Evolutionary conservation across 2,113 vertebrate species (phyloP).

Genomic region (Peromyscus leucopus): DNA sequence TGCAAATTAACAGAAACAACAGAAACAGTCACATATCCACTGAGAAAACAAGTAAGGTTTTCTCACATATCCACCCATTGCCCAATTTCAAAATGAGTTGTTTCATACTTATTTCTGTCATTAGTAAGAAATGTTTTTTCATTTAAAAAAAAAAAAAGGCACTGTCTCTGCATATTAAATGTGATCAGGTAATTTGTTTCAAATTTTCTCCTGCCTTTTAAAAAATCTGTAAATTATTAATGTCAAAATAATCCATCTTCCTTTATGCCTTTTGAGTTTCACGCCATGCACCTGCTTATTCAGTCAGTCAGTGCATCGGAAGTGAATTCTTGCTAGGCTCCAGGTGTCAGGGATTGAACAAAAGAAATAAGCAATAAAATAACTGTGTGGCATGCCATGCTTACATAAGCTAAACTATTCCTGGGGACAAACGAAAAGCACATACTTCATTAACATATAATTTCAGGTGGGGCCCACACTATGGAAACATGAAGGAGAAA

Average conservation of each 20-base stretch:
- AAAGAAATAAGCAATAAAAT: background rate
- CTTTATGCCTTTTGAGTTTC: conserved; percentile 17
- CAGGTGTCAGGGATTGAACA: background rate
- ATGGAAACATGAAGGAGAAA: background rate
- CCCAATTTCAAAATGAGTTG: conserved; percentile 36
- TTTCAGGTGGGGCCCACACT: too few species aligned
- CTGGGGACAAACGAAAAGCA: background rate
- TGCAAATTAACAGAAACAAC: conserved; percentile 17
- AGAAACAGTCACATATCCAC: conserved; percentile 1
- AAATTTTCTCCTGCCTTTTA: conserved; percentile 30
- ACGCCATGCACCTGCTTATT: background rate
- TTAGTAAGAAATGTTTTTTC: background rate
- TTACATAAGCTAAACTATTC: background rate
- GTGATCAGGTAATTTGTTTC: background rate
- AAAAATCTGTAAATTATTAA: conserved; percentile 15
- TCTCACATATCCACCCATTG: background rate
- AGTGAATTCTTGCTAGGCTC: background rate
- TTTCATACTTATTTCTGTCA: conserved; percentile 18
- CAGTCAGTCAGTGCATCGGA: background rate
- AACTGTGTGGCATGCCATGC: background rate
- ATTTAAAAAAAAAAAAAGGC: background rate
- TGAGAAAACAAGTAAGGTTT: conserved; percentile 49
- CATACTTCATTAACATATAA: background rate
- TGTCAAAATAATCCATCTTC: conserved; percentile 49
- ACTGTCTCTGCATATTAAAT: background rate